Percentiles rank a stretch among this genome's conserved stretches.
These are phyloP conservation scores for Scolopax mira DNA, from an alignment of 2,113 vertebrate species.

Conservation along the genomic window DNA sequence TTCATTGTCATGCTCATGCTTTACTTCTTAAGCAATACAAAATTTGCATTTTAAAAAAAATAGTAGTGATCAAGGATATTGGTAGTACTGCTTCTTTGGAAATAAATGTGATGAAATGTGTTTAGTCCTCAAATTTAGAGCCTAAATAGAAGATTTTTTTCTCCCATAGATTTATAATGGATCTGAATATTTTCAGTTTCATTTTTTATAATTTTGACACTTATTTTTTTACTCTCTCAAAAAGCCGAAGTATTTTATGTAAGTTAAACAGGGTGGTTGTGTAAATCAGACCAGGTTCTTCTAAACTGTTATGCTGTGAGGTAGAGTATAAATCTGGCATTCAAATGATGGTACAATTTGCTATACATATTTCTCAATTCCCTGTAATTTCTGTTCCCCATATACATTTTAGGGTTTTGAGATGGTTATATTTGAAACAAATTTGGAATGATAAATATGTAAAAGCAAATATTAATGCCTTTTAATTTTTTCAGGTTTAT, in stretches of 20 bases:
- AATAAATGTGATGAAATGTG: not conserved
- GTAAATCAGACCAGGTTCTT: not conserved
- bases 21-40: not conserved
- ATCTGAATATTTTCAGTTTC: not conserved
- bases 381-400: not conserved
- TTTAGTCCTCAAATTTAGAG: not conserved
- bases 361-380: not conserved
- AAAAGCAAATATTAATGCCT: not conserved
- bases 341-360: not conserved
- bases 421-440: not conserved
- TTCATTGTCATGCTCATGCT: not conserved
- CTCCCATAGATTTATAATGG: not conserved
- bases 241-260: not conserved
- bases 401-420: not conserved
- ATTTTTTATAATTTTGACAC: not conserved
- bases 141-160: not conserved
- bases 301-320: not conserved
- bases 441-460: not conserved
- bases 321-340: not conserved
- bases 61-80: not conserved
- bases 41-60: not conserved
- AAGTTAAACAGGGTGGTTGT: not conserved
- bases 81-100: not conserved
- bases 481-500: not conserved
- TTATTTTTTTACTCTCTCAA: not conserved